phyloP scores from a whole-genome alignment of 2,888 invertebrate species.

The Mimachlamys varia region DNA sequence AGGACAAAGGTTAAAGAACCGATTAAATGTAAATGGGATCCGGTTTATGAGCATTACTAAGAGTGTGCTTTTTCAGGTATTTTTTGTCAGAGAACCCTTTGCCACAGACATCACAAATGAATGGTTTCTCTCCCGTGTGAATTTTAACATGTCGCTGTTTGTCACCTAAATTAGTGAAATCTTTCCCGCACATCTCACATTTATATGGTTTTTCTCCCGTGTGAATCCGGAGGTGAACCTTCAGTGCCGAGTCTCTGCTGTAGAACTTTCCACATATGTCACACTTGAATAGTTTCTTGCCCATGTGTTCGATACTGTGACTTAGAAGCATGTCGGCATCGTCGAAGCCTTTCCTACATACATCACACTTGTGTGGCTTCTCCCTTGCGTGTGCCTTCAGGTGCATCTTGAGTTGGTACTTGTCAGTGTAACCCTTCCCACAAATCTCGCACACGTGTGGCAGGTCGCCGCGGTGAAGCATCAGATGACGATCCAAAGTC shows the following conservation, averaged over 20 bases:
- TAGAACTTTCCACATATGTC: neutral
- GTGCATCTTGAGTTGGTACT: neutral
- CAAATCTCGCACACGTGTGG: neutral
- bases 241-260: neutral
- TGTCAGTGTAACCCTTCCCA: neutral
- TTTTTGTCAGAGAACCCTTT: slow-evolving; percentile 2
- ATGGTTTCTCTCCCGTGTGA: neutral
- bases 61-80: neutral
- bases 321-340: neutral
- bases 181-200: slow-evolving; percentile 19
- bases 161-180: slow-evolving; percentile 15
- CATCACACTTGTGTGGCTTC: neutral
- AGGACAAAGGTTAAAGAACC: no score
- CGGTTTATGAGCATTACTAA: neutral
- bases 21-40: neutral
- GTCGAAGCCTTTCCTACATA: neutral
- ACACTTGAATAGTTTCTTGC: slow-evolving; percentile 6
- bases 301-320: neutral
- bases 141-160: neutral
- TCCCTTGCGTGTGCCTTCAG: neutral
- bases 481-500: neutral
- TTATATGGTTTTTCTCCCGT: neutral
- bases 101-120: neutral
- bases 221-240: neutral
- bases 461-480: neutral